phyloP scores from a whole-genome alignment of 2,797 vertebrate genomes.

The Crocidura indochinensis region DNA sequence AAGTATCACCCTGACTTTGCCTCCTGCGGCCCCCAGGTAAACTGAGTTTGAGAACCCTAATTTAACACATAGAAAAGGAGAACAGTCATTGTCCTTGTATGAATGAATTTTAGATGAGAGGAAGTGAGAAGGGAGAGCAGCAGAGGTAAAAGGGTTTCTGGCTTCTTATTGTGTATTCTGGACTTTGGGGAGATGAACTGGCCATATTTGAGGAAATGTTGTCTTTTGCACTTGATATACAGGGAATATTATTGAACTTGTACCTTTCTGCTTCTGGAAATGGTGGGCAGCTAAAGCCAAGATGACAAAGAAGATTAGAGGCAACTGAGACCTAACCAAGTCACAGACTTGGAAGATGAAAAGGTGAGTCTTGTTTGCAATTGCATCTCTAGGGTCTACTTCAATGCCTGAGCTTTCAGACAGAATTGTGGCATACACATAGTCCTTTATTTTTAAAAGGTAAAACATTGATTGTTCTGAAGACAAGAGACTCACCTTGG shows the following conservation, averaged over 20 bases:
- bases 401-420: constrained; percentile 62
- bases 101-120: constrained; percentile 5
- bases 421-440: constrained; percentile 53
- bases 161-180: not conserved
- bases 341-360: constrained; percentile 59
- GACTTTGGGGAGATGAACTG: not conserved
- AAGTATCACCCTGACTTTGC: too few relatives aligned
- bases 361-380: constrained; percentile 76
- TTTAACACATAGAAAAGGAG: constrained; percentile 16
- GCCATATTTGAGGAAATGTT: not conserved
- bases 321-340: constrained; percentile 60
- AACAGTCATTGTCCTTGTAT: not conserved
- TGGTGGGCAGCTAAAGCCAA: constrained; percentile 42
- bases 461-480: constrained; percentile 71
- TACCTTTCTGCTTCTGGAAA: constrained; percentile 46
- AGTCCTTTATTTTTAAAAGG: constrained; percentile 75
- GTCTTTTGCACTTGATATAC: not conserved
- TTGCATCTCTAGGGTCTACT: constrained; percentile 65
- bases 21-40: too few relatives aligned
- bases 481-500: constrained; percentile 73
- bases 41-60: too few relatives aligned
- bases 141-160: not conserved
- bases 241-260: not conserved
- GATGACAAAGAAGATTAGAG: constrained; percentile 53
- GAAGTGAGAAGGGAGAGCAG: not conserved